These are phyloP conservation scores for Macrosiphum euphorbiae DNA, from an alignment of 2,888 invertebrate species.

Conservation along the genomic window DNA sequence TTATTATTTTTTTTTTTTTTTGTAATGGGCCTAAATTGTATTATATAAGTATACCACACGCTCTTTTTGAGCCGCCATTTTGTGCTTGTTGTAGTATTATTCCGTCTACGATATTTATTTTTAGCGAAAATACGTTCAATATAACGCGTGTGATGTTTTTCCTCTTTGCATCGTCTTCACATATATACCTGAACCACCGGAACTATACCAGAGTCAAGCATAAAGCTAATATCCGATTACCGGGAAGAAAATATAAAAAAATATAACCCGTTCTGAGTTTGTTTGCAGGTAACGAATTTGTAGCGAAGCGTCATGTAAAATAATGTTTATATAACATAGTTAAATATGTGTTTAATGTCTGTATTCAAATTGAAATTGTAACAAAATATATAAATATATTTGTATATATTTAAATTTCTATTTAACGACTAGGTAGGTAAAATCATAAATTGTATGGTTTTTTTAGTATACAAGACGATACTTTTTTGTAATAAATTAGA, in stretches of 20 bases:
- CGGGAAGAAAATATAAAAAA: background rate
- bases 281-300: background rate
- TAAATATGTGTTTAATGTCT: background rate
- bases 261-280: background rate
- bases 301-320: background rate
- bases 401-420: background rate
- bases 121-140: background rate
- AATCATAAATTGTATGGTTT: background rate
- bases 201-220: background rate
- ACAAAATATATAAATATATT: background rate
- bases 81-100: background rate
- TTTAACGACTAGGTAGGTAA: background rate
- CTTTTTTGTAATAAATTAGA: background rate
- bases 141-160: background rate
- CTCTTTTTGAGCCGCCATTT: background rate
- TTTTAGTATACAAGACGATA: background rate
- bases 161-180: background rate
- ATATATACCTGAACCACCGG: background rate
- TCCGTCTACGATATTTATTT: background rate
- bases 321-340: background rate
- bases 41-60: background rate
- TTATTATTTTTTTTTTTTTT: background rate
- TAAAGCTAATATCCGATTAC: slow-evolving; percentile 14
- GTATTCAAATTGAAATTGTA: background rate
- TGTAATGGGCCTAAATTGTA: background rate